These are phyloP conservation scores for Graphium colonna DNA, from an alignment of 2,888 invertebrate genomes.

Conservation along the genomic window DNA sequence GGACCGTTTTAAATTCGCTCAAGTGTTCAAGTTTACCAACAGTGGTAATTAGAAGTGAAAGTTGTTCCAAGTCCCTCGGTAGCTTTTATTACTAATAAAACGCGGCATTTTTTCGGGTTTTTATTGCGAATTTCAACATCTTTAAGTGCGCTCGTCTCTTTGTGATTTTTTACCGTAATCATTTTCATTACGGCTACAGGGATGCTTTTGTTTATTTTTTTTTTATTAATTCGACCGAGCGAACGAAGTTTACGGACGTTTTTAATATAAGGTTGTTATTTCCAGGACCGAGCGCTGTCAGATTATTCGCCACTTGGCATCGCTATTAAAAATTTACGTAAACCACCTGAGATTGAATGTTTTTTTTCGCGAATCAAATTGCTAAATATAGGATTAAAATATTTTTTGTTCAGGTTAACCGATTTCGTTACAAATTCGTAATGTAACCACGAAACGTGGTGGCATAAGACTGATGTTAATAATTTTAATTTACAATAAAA, in stretches of 20 bases:
- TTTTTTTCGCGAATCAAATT: too few species aligned
- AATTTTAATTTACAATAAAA: too few species aligned
- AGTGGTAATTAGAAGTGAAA: slow-evolving; percentile 24
- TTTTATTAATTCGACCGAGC: neutral
- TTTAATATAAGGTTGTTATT: neutral
- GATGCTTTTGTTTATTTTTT: slow-evolving; percentile 1
- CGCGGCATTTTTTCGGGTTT: slow-evolving; percentile 20
- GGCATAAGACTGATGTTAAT: too few species aligned
- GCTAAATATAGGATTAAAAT: too few species aligned
- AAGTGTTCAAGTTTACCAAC: slow-evolving; percentile 19
- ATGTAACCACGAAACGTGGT: too few species aligned
- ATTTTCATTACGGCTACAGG: slow-evolving; percentile 13
- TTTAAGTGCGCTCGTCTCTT: slow-evolving; percentile 16
- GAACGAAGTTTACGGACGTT: neutral
- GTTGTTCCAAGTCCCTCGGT: slow-evolving; percentile 23
- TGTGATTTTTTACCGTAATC: slow-evolving; percentile 11
- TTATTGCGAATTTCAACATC: slow-evolving; percentile 21
- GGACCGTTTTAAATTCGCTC: slow-evolving; percentile 14
- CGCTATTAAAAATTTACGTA: neutral
- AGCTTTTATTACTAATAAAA: slow-evolving; percentile 24
- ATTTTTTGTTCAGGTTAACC: too few species aligned
- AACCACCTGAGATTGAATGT: too few species aligned
- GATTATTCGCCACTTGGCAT: neutral
- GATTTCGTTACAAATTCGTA: too few species aligned
- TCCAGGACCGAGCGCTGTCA: neutral